These are phyloP conservation scores for Xylophagus ater DNA, from an alignment of 2,888 invertebrate genomes.

Conservation along the genomic window DNA sequence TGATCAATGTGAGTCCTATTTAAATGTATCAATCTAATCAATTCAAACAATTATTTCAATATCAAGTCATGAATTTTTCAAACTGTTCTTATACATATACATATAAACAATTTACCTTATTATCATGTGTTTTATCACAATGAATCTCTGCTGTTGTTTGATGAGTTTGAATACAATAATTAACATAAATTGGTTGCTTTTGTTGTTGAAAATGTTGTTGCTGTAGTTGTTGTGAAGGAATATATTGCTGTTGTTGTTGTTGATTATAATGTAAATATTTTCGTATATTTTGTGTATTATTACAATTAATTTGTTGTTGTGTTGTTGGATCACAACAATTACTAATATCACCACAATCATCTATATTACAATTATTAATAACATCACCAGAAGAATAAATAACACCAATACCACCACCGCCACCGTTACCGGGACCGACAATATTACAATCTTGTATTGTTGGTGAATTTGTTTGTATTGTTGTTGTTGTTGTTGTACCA, in stretches of 20 bases:
- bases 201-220: conserved; percentile 26
- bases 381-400: too few relatives aligned
- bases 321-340: too few relatives aligned
- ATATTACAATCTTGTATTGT: too few relatives aligned
- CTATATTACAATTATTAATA: too few relatives aligned
- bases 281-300: conserved; percentile 4
- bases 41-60: not conserved
- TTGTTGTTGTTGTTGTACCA: conserved; percentile 28
- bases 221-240: conserved; percentile 23
- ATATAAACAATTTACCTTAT: conserved; percentile 25
- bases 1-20: too few relatives aligned
- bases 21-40: not conserved
- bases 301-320: too few relatives aligned
- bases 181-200: conserved; percentile 37
- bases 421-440: too few relatives aligned
- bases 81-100: not conserved
- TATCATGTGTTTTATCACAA: conserved; percentile 40
- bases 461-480: not conserved
- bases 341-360: too few relatives aligned
- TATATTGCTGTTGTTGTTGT: conserved; percentile 24
- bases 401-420: too few relatives aligned
- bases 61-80: too few relatives aligned
- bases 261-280: conserved; percentile 17
- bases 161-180: conserved; percentile 38
- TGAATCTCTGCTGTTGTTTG: conserved; percentile 53